Percentiles rank a stretch among this genome's conserved stretches.
Evolutionary conservation across 2,888 invertebrate species (phyloP).

Genomic region (Slavum lentiscoides): DNA sequence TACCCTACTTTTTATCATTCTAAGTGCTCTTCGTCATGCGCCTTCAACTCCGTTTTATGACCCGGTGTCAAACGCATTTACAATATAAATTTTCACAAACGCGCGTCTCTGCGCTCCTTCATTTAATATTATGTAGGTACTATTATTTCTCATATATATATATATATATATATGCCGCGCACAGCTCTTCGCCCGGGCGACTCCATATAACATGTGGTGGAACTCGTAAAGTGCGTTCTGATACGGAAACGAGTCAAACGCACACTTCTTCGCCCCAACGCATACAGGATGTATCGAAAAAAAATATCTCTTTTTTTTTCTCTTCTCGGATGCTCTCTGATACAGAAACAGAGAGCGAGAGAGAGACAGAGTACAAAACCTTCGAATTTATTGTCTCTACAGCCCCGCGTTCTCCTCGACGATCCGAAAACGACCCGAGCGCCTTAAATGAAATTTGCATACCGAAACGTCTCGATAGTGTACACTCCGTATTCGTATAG

Average conservation of each 20-base stretch:
- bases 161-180: neutral
- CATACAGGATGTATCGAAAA: no score
- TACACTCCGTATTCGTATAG: no score
- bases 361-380: no score
- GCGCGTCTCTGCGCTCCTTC: neutral
- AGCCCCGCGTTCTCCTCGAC: no score
- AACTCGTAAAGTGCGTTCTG: constrained; percentile 9
- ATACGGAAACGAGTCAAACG: neutral
- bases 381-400: no score
- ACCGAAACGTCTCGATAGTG: no score
- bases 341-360: no score
- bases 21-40: constrained; percentile 25
- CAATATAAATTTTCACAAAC: constrained; percentile 12
- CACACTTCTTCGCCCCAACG: neutral
- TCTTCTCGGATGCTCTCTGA: no score
- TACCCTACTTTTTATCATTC: constrained; percentile 29
- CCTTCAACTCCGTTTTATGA: constrained; percentile 31
- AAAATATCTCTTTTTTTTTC: no score
- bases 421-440: no score
- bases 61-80: constrained; percentile 25
- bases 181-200: neutral
- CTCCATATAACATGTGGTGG: neutral
- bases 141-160: neutral
- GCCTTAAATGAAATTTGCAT: no score
- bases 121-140: neutral